A percentile compares a stretch with the other conserved stretches of the same genome.
Evolutionary conservation across 2,888 invertebrate species (phyloP).

Genomic region (Acronicta aceris): DNA sequence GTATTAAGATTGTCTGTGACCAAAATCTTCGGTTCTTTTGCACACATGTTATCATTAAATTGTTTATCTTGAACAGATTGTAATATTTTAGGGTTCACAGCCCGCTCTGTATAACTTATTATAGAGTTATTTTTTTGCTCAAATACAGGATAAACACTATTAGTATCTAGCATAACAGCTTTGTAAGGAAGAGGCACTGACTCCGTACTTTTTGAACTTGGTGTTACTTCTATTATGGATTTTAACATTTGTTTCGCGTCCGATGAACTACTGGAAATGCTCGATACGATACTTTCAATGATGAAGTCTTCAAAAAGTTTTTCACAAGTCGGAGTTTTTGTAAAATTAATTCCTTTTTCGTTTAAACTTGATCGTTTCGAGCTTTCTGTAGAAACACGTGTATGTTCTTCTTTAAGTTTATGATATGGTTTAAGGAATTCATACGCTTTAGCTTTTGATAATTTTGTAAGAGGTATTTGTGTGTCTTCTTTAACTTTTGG

Average conservation of each 20-base stretch:
- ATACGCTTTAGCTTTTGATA: conserved; percentile 25
- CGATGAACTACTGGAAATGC: not conserved
- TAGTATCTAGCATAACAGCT: conserved; percentile 1
- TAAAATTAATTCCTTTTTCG: conserved; percentile 23
- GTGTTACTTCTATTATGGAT: not conserved
- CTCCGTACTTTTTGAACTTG: conserved; percentile 7
- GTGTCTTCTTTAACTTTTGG: conserved; percentile 18
- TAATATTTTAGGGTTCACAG: not conserved
- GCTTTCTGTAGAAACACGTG: conserved; percentile 22
- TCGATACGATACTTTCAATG: conserved; percentile 17
- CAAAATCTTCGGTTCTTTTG: not conserved
- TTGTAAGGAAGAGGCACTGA: conserved; percentile 13
- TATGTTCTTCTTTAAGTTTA: conserved; percentile 38
- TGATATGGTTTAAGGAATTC: conserved; percentile 36
- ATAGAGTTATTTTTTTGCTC: conserved; percentile 18
- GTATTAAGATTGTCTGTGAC: not conserved
- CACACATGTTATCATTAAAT: not conserved
- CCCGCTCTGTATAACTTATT: not conserved
- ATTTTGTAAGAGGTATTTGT: conserved; percentile 16
- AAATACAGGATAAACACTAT: conserved; percentile 1
- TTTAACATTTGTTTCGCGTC: conserved; percentile 3
- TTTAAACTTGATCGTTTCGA: conserved; percentile 37
- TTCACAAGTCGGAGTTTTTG: conserved; percentile 41
- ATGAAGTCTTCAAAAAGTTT: conserved; percentile 33
- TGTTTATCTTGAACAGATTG: too few species aligned